phyloP scores from a whole-genome alignment of 2,113 vertebrate genomes.

The Triplophysa rosa region DNA sequence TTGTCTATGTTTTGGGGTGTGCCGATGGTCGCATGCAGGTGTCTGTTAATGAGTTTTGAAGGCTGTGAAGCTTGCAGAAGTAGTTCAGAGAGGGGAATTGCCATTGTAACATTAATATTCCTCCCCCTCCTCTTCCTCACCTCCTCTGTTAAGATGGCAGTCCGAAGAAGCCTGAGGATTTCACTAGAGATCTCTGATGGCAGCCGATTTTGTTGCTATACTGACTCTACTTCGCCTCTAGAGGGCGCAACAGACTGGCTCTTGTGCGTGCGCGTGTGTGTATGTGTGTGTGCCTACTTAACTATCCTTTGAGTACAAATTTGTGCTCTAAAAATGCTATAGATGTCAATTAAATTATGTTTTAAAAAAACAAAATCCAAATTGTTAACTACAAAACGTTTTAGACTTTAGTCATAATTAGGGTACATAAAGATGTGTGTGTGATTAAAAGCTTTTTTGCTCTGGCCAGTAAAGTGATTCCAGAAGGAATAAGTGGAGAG shows the following conservation, averaged over 20 bases:
- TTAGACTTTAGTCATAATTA: too few relatives aligned
- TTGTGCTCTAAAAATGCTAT: too few relatives aligned
- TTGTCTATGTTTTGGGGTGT: conserved; percentile 47
- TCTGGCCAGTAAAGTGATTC: neutral
- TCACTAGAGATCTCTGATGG: conserved; percentile 14
- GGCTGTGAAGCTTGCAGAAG: conserved; percentile 58
- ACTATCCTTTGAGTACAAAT: neutral
- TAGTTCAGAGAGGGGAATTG: conserved; percentile 58
- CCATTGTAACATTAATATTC: conserved; percentile 62
- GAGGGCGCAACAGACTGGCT: conserved; percentile 31
- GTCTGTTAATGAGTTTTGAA: conserved; percentile 57
- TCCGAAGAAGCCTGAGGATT: conserved; percentile 29
- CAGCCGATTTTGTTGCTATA: conserved; percentile 33
- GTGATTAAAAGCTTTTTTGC: neutral
- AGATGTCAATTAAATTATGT: too few relatives aligned
- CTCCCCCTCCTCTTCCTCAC: conserved; percentile 53
- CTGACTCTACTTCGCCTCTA: conserved; percentile 18
- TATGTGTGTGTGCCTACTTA: neutral
- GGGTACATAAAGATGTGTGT: too few relatives aligned
- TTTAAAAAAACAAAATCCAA: too few relatives aligned
- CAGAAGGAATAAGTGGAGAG: conserved; percentile 1
- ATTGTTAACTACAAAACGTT: too few relatives aligned
- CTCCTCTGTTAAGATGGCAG: conserved; percentile 41
- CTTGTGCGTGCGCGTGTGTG: neutral
- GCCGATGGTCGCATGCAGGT: conserved; percentile 47